Conservation (phyloP, 2,888 invertebrate species). For the Flabesymbios commensalis region DNA sequence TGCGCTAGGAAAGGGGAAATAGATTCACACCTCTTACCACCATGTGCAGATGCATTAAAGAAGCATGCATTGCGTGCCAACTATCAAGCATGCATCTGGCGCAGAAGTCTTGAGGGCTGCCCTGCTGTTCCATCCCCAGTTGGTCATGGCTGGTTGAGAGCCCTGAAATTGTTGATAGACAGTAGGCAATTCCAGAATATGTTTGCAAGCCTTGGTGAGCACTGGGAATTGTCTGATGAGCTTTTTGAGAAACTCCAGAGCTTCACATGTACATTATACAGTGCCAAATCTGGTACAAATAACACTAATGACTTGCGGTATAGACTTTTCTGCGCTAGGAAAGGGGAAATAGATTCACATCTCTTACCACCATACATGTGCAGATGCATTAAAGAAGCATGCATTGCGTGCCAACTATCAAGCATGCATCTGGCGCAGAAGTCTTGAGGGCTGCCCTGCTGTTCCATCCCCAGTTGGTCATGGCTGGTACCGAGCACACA, state of each 20-base stretch:
- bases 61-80: background rate
- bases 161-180: background rate
- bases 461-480: background rate
- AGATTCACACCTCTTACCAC: background rate
- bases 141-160: background rate
- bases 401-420: background rate
- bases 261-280: background rate
- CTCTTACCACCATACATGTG: background rate
- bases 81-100: slow-evolving; percentile 1
- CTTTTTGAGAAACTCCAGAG: background rate
- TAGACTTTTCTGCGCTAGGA: background rate
- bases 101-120: background rate
- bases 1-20: background rate
- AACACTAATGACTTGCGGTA: background rate
- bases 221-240: background rate
- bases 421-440: background rate
- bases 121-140: background rate
- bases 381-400: background rate
- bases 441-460: background rate
- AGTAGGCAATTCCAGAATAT: background rate
- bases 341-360: background rate
- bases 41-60: background rate
- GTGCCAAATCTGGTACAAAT: background rate
- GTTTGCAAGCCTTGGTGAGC: background rate
- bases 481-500: background rate